Percentiles rank a stretch among this genome's conserved stretches.
Evolutionary conservation across 1,140 invertebrate species (phyloP).

Genomic region (Drosophila trapezifrons): DNA sequence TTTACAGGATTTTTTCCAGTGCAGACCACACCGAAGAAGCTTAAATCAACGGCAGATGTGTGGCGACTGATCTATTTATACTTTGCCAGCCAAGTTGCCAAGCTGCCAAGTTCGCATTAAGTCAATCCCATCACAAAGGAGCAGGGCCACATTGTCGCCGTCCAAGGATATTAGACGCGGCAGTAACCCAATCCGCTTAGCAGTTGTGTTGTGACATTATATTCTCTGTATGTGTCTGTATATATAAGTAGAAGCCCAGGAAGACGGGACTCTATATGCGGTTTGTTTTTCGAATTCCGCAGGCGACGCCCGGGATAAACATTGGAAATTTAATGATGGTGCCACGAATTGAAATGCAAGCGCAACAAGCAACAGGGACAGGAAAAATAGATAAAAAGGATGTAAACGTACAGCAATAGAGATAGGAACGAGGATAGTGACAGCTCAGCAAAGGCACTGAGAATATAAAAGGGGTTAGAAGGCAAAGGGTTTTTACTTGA

Average conservation of each 20-base stretch:
- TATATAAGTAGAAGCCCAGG: not conserved
- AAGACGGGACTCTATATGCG: not conserved
- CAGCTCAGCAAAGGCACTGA: not conserved
- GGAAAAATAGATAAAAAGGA: constrained; percentile 7
- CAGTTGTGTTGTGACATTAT: constrained; percentile 31
- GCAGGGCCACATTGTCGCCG: constrained; percentile 29
- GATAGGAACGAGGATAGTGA: constrained; percentile 3
- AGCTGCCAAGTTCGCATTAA: constrained; percentile 27
- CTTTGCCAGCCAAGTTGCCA: constrained; percentile 15
- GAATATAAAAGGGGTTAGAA: not conserved
- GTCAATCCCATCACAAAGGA: constrained; percentile 61
- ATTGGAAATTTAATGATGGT: constrained; percentile 66
- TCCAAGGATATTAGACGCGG: constrained; percentile 22
- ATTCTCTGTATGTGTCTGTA: constrained; percentile 7
- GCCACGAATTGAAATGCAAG: constrained; percentile 37
- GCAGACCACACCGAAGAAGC: not conserved
- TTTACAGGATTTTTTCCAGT: not conserved
- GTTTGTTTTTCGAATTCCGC: constrained; percentile 42
- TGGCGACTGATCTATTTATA: constrained; percentile 40
- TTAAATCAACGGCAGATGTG: constrained; percentile 21
- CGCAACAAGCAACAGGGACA: constrained; percentile 24
- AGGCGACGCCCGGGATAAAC: constrained; percentile 17
- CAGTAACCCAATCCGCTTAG: constrained; percentile 51
- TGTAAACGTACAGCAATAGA: not conserved
- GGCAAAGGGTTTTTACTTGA: not conserved